Evolutionary conservation across 2,797 vertebrate genomes (phyloP).

Genomic region (Periparus ater): DNA sequence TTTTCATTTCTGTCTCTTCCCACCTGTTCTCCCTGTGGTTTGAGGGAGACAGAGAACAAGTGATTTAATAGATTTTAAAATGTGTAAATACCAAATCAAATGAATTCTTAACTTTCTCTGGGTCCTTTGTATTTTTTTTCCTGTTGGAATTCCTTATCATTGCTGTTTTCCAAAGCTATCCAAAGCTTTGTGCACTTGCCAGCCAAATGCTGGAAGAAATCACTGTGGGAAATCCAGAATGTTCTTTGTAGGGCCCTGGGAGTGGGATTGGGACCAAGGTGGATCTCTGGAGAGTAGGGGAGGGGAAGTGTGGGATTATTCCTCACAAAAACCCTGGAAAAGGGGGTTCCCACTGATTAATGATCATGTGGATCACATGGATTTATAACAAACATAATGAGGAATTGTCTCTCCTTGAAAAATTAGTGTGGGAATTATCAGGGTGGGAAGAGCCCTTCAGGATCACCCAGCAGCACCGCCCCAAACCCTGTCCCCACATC

Average conservation of each 20-base stretch:
- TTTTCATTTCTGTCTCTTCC: background rate
- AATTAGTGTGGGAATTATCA: background rate
- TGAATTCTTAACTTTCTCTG: background rate
- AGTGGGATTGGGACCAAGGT: background rate
- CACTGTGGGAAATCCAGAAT: accelerated
- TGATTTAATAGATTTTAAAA: background rate
- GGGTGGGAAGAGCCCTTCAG: background rate
- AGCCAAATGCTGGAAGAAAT: background rate
- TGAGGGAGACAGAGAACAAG: background rate
- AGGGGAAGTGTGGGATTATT: background rate
- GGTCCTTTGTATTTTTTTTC: background rate
- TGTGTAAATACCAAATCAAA: background rate
- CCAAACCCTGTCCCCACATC: background rate
- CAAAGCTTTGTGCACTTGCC: background rate
- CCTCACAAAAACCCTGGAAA: background rate
- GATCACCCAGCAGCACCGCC: background rate
- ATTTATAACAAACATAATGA: background rate
- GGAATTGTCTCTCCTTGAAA: background rate
- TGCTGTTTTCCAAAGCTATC: background rate
- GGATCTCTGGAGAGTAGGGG: background rate
- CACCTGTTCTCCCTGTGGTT: background rate
- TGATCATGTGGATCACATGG: accelerated
- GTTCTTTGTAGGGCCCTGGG: background rate
- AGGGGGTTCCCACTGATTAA: background rate
- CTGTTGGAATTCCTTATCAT: background rate